Percentiles rank a stretch among this genome's conserved stretches.
Evolutionary conservation across 2,888 invertebrate species (phyloP).

Genomic region (Leptinotarsa haldemani): DNA sequence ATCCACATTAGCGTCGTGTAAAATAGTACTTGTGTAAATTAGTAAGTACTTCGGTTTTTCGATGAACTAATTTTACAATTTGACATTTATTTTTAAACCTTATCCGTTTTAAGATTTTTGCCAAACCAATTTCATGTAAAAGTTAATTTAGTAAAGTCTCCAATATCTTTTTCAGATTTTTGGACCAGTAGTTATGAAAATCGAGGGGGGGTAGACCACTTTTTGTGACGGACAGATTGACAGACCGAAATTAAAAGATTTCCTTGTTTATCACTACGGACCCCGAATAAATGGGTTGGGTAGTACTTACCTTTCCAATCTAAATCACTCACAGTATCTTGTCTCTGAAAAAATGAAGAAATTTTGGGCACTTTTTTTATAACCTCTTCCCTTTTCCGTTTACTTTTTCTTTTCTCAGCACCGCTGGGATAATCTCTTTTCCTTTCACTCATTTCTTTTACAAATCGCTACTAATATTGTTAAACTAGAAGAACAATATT

Average conservation of each 20-base stretch:
- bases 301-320: neutral
- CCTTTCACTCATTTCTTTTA: too few species aligned
- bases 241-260: neutral
- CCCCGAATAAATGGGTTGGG: conserved; percentile 6
- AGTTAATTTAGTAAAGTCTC: neutral
- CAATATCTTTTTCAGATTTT: too few species aligned
- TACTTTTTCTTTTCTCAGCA: conserved; percentile 9
- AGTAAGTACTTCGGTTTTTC: too few species aligned
- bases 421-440: neutral
- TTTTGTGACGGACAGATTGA: too few species aligned
- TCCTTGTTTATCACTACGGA: conserved; percentile 18
- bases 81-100: too few species aligned
- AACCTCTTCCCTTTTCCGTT: conserved; percentile 13
- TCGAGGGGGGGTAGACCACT: too few species aligned
- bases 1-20: too few species aligned
- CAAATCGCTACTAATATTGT: neutral
- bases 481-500: neutral
- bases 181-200: too few species aligned
- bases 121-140: neutral
- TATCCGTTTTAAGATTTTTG: too few species aligned
- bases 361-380: conserved; percentile 22
- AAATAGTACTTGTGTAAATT: too few species aligned
- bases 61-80: too few species aligned
- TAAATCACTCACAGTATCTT: too few species aligned
- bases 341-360: conserved; percentile 20